Conservation (phyloP, 2,113 vertebrate genomes). For the Microcebus murinus region DNA sequence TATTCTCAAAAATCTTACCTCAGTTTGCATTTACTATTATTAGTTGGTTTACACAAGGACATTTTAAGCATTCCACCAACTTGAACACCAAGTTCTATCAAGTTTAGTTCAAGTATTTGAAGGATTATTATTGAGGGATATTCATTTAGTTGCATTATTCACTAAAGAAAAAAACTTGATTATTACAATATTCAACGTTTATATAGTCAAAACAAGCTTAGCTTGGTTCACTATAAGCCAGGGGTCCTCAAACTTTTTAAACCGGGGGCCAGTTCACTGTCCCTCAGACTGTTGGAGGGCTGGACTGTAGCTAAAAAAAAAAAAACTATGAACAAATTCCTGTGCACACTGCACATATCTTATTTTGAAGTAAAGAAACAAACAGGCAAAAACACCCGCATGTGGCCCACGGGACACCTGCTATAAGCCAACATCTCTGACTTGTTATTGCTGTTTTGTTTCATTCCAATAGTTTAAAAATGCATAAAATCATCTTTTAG, state of each 20-base stretch:
- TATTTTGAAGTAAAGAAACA: too few relatives aligned
- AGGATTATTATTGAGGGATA: neutral
- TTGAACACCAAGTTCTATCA: neutral
- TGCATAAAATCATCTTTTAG: neutral
- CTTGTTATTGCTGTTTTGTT: constrained; percentile 12
- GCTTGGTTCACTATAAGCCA: neutral
- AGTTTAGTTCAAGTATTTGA: constrained; percentile 19
- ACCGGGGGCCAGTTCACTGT: too few relatives aligned
- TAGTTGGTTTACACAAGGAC: neutral
- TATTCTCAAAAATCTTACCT: neutral
- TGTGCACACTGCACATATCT: too few relatives aligned
- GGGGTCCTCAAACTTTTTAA: too few relatives aligned
- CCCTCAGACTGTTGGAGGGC: too few relatives aligned
- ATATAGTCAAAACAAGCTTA: neutral
- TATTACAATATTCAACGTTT: constrained; percentile 1
- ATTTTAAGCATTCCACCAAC: neutral
- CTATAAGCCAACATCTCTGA: neutral
- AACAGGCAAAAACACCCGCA: too few relatives aligned
- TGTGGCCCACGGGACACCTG: too few relatives aligned
- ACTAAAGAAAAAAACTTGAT: constrained; percentile 15
- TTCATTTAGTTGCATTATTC: neutral
- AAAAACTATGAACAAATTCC: too few relatives aligned
- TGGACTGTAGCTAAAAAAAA: too few relatives aligned
- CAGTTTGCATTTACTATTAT: constrained; percentile 6
- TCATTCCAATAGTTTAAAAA: constrained; percentile 17